Percentiles rank a stretch among this genome's conserved stretches.
These are phyloP conservation scores for Polymixis flavicincta DNA, from an alignment of 2,888 invertebrate genomes.

Conservation along the genomic window DNA sequence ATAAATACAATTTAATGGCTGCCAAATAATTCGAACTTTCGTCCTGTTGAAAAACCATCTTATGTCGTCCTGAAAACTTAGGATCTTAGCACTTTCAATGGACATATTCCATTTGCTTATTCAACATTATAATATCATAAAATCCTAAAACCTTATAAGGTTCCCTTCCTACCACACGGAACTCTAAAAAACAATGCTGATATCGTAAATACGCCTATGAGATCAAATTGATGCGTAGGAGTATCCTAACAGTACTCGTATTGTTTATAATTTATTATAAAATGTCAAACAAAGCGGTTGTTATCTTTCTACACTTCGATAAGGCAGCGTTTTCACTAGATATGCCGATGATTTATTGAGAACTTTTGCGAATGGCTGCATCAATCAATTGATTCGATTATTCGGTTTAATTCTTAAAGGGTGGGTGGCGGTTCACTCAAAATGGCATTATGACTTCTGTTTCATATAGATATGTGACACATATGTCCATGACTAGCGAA, in stretches of 20 bases:
- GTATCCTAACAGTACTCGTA: conserved; percentile 73
- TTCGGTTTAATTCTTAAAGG: not conserved
- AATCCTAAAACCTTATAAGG: not conserved
- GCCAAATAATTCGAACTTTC: not conserved
- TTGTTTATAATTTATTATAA: conserved; percentile 74
- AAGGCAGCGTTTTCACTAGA: conserved; percentile 38
- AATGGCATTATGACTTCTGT: not conserved
- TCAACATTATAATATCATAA: not conserved
- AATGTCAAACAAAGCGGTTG: conserved; percentile 71
- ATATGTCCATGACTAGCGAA: too few species aligned
- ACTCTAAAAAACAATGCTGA: conserved; percentile 70
- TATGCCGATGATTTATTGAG: conserved; percentile 35
- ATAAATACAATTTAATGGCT: not conserved
- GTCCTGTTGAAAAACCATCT: not conserved
- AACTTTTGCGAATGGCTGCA: conserved; percentile 16
- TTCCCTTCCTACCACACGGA: conserved; percentile 34
- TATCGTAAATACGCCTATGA: conserved; percentile 83
- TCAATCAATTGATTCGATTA: conserved; percentile 16
- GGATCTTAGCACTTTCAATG: not conserved
- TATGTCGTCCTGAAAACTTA: not conserved
- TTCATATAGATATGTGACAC: too few species aligned
- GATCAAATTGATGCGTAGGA: conserved; percentile 84
- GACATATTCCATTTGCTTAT: not conserved
- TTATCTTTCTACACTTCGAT: conserved; percentile 66
- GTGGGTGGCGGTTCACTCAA: too few species aligned